phyloP scores from a whole-genome alignment of 2,113 vertebrate genomes.

The Anser brachyrhynchus region DNA sequence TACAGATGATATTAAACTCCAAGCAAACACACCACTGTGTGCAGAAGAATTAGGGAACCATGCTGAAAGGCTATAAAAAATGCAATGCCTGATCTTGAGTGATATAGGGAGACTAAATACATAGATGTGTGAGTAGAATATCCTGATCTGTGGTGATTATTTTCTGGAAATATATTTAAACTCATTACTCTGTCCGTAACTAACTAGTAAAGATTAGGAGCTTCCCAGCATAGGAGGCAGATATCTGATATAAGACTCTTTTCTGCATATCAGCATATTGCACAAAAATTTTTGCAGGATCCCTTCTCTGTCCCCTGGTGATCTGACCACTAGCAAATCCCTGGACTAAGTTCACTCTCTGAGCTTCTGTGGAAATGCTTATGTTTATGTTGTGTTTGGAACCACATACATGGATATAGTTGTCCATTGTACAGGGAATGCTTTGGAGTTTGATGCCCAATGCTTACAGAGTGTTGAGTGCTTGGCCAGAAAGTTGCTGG shows the following conservation, averaged over 20 bases:
- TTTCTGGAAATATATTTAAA: background rate
- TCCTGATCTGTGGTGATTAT: background rate
- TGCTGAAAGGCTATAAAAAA: background rate
- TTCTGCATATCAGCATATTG: background rate
- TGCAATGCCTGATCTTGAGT: background rate
- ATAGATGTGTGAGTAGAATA: background rate
- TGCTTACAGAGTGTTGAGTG: background rate
- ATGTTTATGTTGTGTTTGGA: background rate
- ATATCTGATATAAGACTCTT: background rate
- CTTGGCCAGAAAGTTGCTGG: background rate
- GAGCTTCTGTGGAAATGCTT: background rate
- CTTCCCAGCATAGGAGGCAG: background rate
- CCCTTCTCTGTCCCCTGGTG: background rate
- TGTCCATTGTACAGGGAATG: background rate
- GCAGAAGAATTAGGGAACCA: background rate
- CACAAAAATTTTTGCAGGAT: background rate
- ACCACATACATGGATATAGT: background rate
- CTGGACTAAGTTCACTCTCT: background rate
- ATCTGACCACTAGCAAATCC: background rate
- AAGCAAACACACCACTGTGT: background rate
- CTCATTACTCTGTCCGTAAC: background rate
- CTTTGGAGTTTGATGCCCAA: background rate
- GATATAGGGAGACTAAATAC: background rate
- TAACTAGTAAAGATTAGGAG: background rate
- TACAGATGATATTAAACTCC: background rate